Evolutionary conservation across 2,888 invertebrate species (phyloP).

Genomic region (Xestia ashworthii): DNA sequence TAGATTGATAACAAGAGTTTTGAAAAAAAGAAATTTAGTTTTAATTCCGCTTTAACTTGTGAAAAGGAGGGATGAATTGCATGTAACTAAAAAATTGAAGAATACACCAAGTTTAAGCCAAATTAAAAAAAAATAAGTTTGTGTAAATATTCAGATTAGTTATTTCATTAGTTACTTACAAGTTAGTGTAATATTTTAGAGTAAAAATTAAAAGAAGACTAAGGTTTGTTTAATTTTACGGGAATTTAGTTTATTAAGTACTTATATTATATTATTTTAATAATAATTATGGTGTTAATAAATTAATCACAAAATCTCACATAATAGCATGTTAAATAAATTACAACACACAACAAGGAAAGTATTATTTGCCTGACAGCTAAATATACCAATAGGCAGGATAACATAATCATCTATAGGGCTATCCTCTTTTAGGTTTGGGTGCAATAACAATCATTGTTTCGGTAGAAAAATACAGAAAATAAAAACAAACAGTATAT

Average conservation of each 20-base stretch:
- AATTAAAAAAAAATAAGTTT: neutral
- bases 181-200: neutral
- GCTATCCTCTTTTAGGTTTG: conserved; percentile 7
- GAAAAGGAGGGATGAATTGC: neutral
- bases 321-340: conserved; percentile 17
- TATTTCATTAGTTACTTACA: neutral
- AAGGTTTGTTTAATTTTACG: neutral
- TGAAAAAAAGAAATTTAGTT: neutral
- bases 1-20: neutral
- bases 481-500: neutral
- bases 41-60: neutral
- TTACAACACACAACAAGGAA: conserved; percentile 5
- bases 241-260: too few relatives aligned
- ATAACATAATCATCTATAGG: conserved; percentile 8
- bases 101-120: neutral
- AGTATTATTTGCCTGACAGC: conserved; percentile 6
- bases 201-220: neutral
- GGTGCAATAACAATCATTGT: neutral
- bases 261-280: neutral
- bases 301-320: conserved; percentile 55
- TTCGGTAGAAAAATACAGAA: neutral
- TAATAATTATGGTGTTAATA: conserved; percentile 40
- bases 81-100: neutral
- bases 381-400: conserved; percentile 22
- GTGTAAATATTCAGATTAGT: neutral